Evolutionary conservation across 2,888 invertebrate species (phyloP), one percentile per base, ranked within the genome.

Genomic region (Zelleria hepariella): DNA sequence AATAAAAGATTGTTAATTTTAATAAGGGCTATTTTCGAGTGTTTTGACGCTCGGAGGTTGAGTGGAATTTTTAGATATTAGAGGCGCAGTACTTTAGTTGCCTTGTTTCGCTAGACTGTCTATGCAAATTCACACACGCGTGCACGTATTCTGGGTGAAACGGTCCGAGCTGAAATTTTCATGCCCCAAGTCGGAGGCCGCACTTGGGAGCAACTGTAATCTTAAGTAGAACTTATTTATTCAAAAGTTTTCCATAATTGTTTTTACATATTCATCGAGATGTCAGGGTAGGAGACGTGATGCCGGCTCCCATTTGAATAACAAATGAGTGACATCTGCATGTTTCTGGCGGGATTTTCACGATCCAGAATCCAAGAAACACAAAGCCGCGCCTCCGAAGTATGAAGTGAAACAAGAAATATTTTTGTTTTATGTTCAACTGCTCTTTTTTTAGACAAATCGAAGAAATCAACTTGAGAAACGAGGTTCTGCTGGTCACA

Each of bases 181-280:
- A 42, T 42, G 10, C 5, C 32, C 15, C 0, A 42, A 42, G 32
- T 42, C 32, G 32, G 32, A 10, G 3, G 15, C 32, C 32, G 32
- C 32, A 42, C 32, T 42, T 15, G 32, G 15, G 32, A 42, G 32
- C 32, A 42, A 42, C 32, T 42, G 59, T 58, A 47, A 26, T 51
- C 23, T 58, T 49, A 58, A 58, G 55, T 42, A 60, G 55, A 55
- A 32, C 55, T 55, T 32, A 55, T 55, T 73, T 74, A 77, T 77
- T 77, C 77, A 75, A 77, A 77, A 80, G 76, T 78, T 80, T 82
- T 82, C 81, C 85, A 82, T 83, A 83, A 86, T 82, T 77, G 75
- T 86, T 86, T 80, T 83, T 87, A 86, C 85, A 86, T 82, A 87
- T 85, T 86, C 86, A 87, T 86, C 71, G 75, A 69, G 68, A 77